Base-by-base conservation (phyloP, 2,113 vertebrate genomes). In the Lethenteron camtschaticum region DNA sequence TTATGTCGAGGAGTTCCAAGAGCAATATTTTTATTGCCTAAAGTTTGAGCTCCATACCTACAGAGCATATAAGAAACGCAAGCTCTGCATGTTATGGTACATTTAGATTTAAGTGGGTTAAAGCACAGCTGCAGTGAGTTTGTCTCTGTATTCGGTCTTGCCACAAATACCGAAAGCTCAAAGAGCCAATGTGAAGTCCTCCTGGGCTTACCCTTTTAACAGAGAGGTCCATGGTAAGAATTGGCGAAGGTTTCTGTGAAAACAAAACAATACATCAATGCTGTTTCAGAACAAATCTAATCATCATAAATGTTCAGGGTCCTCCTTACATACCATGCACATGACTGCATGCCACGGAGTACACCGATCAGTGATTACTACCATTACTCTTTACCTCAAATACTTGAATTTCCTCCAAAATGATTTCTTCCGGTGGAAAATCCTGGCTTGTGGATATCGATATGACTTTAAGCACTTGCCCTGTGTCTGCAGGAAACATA, bases 171-270 rank as follows among this genome's bases (percentile, higher is more conserved):
- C 41, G 41, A 41, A 41, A 41, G 41, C 41, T 41, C 41, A 41
- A 41, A 41, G 41, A 41, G 41, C 41, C 41, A 5, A 41, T 41
- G 41, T 41, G 41, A 41, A 41, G 41, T 41, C 41, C 41, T 41
- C 41, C 41, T 41, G 0, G 73, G 74, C 81, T 80, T 77, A 96
- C 91, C 69, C 91, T 84, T 76, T 95, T 96, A 70, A 90, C 88
- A 0, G 89, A 95, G 74, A 96, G 88, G 72, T 95, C 87, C 87
- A 96, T 81, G 58, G 85, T 85, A 0, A 81, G 90, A 74, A 96
- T 82, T 69, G 88, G 84, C 68, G 83, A 81, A 3, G 90, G 84
- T 1, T 71, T 77, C 91, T 96, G 78, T 55, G 59, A 56, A 55
- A 2, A n/a, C 24, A 18, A 71, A 71, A 71, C 63, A 8, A 18